Base-by-base conservation (phyloP, 2,797 vertebrate species). In the Tokudaia tokunoshimensis region DNA sequence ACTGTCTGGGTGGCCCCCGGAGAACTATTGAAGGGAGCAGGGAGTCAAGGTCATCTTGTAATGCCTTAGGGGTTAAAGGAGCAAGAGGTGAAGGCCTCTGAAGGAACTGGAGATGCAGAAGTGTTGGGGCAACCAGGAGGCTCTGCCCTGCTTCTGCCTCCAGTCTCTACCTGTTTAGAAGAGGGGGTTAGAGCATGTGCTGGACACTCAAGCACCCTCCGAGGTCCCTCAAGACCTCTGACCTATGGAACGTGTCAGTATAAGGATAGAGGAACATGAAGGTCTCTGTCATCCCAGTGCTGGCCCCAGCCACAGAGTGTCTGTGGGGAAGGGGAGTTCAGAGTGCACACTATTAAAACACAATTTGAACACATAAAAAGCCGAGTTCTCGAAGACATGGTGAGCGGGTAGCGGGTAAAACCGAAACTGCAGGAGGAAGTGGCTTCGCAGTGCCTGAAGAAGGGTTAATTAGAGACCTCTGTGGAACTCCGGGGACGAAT, bases 391-490 rank as follows among this genome's bases (percentile, higher is more conserved):
- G 24, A 41, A 41, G 41, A 34, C 59, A 2, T 78, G 61, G 1
- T 0, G 55, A 89, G 29, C 0, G 44, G 89, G 57, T 37, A 78
- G 67, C 44, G 34, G 85, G 78, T 52, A 70, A 87, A 92, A 41
- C 79, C 79, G 4, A 44, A 76, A 14, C 11, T 41, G 17, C 26
- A 88, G 70, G 52, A 41, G 47, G 96, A n/a, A 26, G 87, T 37
- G 3, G 72, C 80, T 78, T 81, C 34, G 7, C n/a, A 4, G 92
- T 19, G 86, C 78, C 79, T 78, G 3, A 4, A 0, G 0, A 85
- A 31, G 19, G 59, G 0, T 87, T 97, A 94, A 98, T 97, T 96
- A 98, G 94, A 97, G 95, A 41, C 94, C 61, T 31, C 8, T 3
- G 72, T 86, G 61, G 76, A 44, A 84, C n/a, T 93, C 24, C 29